phyloP scores from a whole-genome alignment of 2,113 vertebrate genomes.

The Oophaga pumilio region DNA sequence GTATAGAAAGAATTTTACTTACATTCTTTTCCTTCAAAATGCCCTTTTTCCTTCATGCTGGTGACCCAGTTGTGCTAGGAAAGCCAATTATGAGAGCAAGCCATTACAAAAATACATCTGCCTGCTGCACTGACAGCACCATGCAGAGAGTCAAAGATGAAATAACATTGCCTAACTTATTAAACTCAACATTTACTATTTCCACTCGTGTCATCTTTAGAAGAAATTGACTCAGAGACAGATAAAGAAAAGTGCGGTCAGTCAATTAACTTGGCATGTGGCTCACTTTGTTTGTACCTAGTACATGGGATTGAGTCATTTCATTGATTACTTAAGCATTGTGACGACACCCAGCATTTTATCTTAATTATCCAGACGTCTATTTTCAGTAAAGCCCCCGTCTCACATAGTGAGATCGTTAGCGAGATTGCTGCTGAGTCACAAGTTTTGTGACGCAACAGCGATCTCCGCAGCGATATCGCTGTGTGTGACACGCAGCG shows the following conservation, averaged over 20 bases:
- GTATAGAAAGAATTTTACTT: background rate
- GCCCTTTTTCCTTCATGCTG: background rate
- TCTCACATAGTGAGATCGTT: too few species aligned
- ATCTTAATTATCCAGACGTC: too few species aligned
- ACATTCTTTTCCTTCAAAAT: background rate
- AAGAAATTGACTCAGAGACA: background rate
- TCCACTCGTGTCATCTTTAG: background rate
- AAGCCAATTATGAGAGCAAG: conserved; percentile 18
- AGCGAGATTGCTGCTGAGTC: too few species aligned
- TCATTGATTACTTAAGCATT: background rate
- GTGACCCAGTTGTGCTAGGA: conserved; percentile 9
- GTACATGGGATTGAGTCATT: background rate
- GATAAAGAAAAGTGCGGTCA: background rate
- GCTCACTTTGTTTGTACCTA: background rate
- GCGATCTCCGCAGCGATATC: too few species aligned
- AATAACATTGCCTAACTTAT: background rate
- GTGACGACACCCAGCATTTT: too few species aligned
- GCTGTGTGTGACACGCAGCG: too few species aligned
- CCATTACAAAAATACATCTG: background rate
- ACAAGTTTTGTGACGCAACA: too few species aligned
- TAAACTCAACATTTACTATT: background rate
- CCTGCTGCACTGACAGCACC: background rate
- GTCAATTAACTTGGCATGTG: background rate
- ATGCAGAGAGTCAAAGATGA: background rate
- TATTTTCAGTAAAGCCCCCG: too few species aligned